These are phyloP conservation scores for Pyrochroa serraticornis DNA, from an alignment of 2,888 invertebrate genomes.

Conservation along the genomic window DNA sequence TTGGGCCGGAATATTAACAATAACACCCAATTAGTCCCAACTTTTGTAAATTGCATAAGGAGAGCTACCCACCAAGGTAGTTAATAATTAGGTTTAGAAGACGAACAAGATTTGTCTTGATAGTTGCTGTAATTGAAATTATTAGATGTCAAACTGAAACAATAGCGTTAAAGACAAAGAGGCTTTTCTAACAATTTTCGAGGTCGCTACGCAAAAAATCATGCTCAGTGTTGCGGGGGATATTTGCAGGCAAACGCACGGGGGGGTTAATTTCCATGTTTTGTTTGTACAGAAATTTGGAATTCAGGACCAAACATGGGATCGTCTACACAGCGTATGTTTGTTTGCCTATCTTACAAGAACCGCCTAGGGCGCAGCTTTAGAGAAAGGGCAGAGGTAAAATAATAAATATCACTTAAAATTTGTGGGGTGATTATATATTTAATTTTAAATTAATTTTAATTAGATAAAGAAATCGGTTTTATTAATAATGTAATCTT, in stretches of 20 bases:
- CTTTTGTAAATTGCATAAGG: too few species aligned
- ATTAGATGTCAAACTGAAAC: too few species aligned
- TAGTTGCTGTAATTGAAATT: too few species aligned
- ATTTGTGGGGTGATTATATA: slow-evolving; percentile 19
- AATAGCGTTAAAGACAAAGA: too few species aligned
- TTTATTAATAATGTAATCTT: neutral
- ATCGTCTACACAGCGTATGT: slow-evolving; percentile 14
- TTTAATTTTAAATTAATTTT: slow-evolving; percentile 20
- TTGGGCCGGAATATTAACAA: too few species aligned
- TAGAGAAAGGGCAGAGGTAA: slow-evolving; percentile 12
- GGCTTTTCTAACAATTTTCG: slow-evolving; percentile 11
- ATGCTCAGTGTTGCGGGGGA: slow-evolving; percentile 6
- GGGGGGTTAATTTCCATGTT: slow-evolving; percentile 20
- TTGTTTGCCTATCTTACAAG: slow-evolving; percentile 18
- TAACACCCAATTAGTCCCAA: too few species aligned
- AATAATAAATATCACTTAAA: slow-evolving; percentile 2
- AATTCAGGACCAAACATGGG: slow-evolving; percentile 22
- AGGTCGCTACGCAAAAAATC: neutral
- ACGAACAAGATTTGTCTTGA: too few species aligned
- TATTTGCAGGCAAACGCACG: slow-evolving; percentile 6
- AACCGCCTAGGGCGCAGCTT: slow-evolving; percentile 3
- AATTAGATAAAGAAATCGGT: slow-evolving; percentile 5
- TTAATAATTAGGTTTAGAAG: too few species aligned
- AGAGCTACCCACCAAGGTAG: too few species aligned
- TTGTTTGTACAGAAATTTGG: slow-evolving; percentile 24